phyloP scores from a whole-genome alignment of 2,797 vertebrate species.

The Spinus olivaceus region DNA sequence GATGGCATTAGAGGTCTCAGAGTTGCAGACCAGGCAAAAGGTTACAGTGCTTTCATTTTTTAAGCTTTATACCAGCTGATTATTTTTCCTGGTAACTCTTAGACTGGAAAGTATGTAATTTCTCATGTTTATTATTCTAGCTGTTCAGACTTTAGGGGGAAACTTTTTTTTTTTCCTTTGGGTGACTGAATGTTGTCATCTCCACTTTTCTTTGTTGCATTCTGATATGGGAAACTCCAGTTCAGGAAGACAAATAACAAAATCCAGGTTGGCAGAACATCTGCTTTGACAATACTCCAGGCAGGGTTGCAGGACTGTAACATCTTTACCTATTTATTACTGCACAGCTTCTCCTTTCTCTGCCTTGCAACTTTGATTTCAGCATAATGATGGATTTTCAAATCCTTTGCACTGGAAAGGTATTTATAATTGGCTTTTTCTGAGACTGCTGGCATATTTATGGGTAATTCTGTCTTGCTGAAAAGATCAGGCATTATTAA shows the following conservation, averaged over 20 bases:
- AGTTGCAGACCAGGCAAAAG: not conserved
- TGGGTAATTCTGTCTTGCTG: not conserved
- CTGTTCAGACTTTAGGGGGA: not conserved
- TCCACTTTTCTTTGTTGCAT: not conserved
- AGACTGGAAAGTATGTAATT: not conserved
- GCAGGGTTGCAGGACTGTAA: not conserved
- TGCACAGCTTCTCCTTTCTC: not conserved
- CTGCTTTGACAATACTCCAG: not conserved
- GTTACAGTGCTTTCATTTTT: not conserved
- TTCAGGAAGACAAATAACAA: not conserved
- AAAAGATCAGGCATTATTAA: not conserved
- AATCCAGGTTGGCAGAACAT: not conserved
- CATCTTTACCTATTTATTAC: not conserved
- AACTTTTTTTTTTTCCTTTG: not conserved
- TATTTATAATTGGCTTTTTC: not conserved
- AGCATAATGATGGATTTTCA: not conserved
- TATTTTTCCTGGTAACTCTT: not conserved
- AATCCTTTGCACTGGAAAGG: not conserved
- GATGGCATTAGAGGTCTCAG: not conserved
- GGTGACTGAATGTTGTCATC: not conserved
- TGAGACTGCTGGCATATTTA: not conserved
- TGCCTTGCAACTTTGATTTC: not conserved
- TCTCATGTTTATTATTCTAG: not conserved
- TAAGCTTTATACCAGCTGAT: not conserved
- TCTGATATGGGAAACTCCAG: not conserved